Base-by-base conservation (phyloP, 92 coral and sea anemone genomes). In the Pocillopora grandis region DNA sequence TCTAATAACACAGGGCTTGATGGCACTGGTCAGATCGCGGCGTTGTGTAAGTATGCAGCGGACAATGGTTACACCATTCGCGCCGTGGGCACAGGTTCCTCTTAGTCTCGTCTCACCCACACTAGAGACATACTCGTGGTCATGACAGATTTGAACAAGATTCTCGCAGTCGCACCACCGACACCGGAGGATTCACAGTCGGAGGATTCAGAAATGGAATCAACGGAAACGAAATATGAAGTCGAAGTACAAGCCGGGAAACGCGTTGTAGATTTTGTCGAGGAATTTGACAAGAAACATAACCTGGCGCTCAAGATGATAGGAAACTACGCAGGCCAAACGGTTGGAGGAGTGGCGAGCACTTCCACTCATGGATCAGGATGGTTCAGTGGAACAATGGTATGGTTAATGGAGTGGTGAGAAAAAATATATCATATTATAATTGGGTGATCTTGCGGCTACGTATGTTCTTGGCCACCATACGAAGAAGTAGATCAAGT, bases 291-390 rank as follows among this genome's bases (percentile, higher is more conserved):
- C 75, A 66, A 58, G 62, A 55, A 76, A 19, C 76, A 75, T 67
- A 83, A 79, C 56, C 70, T 87, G 15, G 90, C 83, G 66, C 72
- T 87, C 58, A 83, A 87, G 33, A 87, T 87, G 87, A 87, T 87
- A 33, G 90, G 90, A 4, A 87, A 87, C 77, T 87, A 87, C 87
- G 90, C 90, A 13, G 90, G 90, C 10, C 90, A 87, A 58, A 87
- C 90, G 2, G 88, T 87, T 7, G 90, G 78, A 17, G 90, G 90
- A 2, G 90, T 87, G 20, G 78, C 87, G 12, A 87, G 49, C 75
- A 87, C 90, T 5, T 81, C 90, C 12, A 87, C 90, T 20, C 90
- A 87, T 7, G 87, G 90, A 16, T 87, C 90, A 33, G 85, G 87
- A 15, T 23, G 66, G 19, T 87, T 81, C n/a, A 82, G 76, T 61